A percentile compares a stretch with the other conserved stretches of the same genome.
Evolutionary conservation across 2,888 invertebrate genomes (phyloP).

Genomic region (Xestia ashworthii): DNA sequence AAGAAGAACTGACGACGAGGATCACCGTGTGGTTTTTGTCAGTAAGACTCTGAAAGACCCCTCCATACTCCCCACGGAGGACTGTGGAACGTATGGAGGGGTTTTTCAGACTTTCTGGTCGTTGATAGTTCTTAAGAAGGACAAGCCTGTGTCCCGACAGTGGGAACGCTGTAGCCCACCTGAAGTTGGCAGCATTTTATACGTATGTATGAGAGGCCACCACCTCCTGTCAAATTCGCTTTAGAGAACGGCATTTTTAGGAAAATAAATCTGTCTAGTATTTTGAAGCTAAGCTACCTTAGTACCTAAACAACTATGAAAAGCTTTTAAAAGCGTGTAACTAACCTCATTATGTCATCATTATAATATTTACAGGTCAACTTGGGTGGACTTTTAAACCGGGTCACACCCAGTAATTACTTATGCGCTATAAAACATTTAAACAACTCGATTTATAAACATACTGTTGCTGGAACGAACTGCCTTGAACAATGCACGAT

Average conservation of each 20-base stretch:
- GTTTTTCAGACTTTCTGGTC: no score
- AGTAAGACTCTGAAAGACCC: neutral
- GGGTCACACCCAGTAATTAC: constrained; percentile 35
- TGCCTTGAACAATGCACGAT: constrained; percentile 1
- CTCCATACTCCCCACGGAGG: neutral
- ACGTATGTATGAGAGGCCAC: no score
- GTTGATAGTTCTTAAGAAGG: neutral
- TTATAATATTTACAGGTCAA: neutral
- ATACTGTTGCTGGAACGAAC: neutral
- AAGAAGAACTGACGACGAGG: neutral
- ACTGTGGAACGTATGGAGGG: no score
- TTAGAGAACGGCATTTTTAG: no score
- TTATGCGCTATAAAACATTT: constrained; percentile 18
- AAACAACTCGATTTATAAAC: neutral
- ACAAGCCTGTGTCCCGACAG: neutral
- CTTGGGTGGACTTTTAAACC: constrained; percentile 4
- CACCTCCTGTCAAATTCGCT: no score
- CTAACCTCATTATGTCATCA: neutral
- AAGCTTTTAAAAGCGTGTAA: neutral
- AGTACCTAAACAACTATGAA: neutral
- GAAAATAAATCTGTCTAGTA: no score
- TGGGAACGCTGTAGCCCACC: no score
- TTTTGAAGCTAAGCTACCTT: neutral
- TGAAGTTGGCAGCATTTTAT: no score
- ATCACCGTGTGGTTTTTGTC: neutral